These are phyloP conservation scores for Silurus glanis DNA, from an alignment of 2,113 vertebrate genomes.

Conservation along the genomic window DNA sequence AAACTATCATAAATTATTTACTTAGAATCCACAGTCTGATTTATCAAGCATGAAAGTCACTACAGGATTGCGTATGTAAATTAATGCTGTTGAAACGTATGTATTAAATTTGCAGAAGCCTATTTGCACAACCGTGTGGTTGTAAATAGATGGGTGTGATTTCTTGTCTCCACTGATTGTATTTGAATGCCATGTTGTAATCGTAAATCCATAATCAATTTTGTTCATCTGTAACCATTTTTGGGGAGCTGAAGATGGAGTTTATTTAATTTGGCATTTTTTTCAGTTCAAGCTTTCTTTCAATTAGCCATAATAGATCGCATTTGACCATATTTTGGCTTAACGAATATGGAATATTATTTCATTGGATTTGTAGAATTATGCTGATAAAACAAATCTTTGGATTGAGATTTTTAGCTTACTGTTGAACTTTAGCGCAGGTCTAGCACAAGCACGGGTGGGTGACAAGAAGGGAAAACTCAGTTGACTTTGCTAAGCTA, in stretches of 20 bases:
- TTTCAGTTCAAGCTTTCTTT: not conserved
- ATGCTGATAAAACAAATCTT: not conserved
- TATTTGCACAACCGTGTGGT: not conserved
- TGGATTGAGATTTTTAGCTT: not conserved
- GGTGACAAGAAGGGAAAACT: not conserved
- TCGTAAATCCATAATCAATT: not conserved
- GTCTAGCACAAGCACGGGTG: not conserved
- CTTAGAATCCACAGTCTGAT: not conserved
- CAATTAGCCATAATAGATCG: not conserved
- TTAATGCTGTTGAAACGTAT: not conserved
- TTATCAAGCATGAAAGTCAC: constrained; percentile 7
- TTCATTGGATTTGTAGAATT: not conserved
- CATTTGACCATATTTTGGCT: not conserved
- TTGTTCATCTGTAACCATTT: not conserved
- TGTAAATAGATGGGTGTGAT: not conserved
- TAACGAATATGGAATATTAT: not conserved
- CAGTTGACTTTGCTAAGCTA: not conserved
- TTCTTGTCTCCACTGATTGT: not conserved
- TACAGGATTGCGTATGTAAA: not conserved
- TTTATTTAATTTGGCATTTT: not conserved
- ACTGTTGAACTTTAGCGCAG: not conserved
- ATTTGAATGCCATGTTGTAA: not conserved
- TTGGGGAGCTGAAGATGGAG: no score
- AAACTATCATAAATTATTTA: not conserved
- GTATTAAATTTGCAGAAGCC: constrained; percentile 1